Base-by-base conservation (phyloP, 2,797 vertebrate genomes). In the Odontamblyopus rebecca region DNA sequence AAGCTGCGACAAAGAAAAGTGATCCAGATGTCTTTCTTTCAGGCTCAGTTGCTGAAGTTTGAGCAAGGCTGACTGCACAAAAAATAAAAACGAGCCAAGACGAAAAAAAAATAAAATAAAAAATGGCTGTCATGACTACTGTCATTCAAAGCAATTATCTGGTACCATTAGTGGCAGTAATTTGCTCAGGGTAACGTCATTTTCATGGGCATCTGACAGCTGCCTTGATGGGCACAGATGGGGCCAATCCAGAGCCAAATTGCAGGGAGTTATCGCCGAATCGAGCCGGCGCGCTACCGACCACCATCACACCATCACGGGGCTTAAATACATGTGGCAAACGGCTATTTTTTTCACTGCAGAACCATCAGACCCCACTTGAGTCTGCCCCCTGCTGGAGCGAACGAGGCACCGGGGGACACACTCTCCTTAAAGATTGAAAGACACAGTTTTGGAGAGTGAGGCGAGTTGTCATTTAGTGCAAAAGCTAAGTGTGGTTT, bases 381-480 rank as follows among this genome's bases (percentile, higher is more conserved):
- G 75, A 81, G 77, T 41, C 59, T 69, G 80, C 86, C 81, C 76
- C 72, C 76, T 62, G 6, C 51, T 50, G 51, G 63, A 67, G 67
- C 54, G 74, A 84, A 67, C 11, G 75, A 75, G 63, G 66, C 68
- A 76, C 35, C 27, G 56, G 75, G 59, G 76, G 80, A 79, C 85
- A 84, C 29, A 0, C 59, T 73, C 71, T 75, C 51, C 71, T 35
- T 27, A 51, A 82, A 73, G 59, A 29, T 70, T 85, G 78, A 91
- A 90, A 89, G 83, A 82, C 32, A 50, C 3, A 13, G 79, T 80
- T 91, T 87, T 82, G 80, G 80, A 88, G 83, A 84, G 70, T 77
- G 81, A 89, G 85, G 80, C 76, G 82, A 87, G 79, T 76, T 91
- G 92, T 89, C 90, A 91, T 93, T 92, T 92, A 82, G 79, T 75